phyloP scores from a whole-genome alignment of 2,797 vertebrate genomes.

The Pipistrellus pipistrellus region DNA sequence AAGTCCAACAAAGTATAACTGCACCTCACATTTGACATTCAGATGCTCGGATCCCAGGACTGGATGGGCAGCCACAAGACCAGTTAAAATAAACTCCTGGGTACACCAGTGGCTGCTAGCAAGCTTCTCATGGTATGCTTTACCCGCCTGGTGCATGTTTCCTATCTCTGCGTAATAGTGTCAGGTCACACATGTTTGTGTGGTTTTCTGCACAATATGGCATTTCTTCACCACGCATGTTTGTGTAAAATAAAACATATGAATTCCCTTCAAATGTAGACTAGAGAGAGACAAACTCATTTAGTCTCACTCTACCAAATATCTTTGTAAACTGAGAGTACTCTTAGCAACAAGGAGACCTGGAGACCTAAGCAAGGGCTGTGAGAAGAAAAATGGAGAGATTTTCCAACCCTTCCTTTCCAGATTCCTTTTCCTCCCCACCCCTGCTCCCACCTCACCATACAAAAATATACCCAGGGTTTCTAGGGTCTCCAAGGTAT shows the following conservation, averaged over 20 bases:
- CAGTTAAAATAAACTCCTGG: not conserved
- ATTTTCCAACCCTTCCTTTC: not conserved
- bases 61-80: not conserved
- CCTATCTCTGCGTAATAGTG: not conserved
- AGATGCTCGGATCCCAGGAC: not conserved
- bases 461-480: not conserved
- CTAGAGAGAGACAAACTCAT: not conserved
- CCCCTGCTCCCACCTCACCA: not conserved
- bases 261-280: not conserved
- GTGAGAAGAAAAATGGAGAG: not conserved
- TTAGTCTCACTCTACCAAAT: not conserved
- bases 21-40: not conserved
- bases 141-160: not conserved
- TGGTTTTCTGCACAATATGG: not conserved
- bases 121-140: accelerated
- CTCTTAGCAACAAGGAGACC: not conserved
- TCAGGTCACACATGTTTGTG: not conserved
- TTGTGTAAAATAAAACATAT: not conserved
- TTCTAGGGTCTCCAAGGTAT: not conserved
- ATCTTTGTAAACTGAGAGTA: not conserved
- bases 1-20: not conserved
- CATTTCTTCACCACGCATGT: not conserved
- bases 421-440: not conserved
- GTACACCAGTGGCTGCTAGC: accelerated
- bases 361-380: not conserved